These are phyloP conservation scores for Eulemur mongoz DNA, from an alignment of 2,797 vertebrate species.

Conservation along the genomic window DNA sequence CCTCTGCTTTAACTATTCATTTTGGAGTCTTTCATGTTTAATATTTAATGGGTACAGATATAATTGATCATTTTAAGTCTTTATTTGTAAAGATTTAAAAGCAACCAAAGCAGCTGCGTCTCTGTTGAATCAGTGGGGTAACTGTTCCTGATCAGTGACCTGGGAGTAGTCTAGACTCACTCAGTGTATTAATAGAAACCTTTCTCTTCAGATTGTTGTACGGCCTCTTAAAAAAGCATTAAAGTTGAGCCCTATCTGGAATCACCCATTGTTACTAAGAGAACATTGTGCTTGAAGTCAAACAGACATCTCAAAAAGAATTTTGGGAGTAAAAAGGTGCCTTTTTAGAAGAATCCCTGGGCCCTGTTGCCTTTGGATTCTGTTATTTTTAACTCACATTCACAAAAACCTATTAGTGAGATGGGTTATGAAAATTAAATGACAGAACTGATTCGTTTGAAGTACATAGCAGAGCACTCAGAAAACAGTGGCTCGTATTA, in stretches of 20 bases:
- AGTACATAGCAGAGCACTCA: background rate
- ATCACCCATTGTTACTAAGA: background rate
- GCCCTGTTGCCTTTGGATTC: background rate
- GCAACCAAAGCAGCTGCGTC: background rate
- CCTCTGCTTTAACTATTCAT: conserved; percentile 34
- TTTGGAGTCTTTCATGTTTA: conserved; percentile 75
- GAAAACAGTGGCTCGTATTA: background rate
- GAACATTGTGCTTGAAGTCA: background rate
- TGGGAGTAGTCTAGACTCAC: background rate
- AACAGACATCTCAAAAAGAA: background rate
- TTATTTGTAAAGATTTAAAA: conserved; percentile 75
- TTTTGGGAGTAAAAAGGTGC: background rate
- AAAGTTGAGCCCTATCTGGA: background rate
- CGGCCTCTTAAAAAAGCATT: background rate
- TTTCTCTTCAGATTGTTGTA: background rate
- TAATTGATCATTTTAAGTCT: conserved; percentile 67
- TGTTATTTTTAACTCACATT: background rate
- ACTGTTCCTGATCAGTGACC: conserved; percentile 25
- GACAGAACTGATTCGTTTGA: background rate
- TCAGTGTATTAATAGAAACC: background rate
- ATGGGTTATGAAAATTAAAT: background rate
- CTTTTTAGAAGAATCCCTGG: background rate
- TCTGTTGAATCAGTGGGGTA: background rate
- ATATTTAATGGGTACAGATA: conserved; percentile 82
- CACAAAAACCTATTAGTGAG: background rate